These are phyloP conservation scores for Lochmaea crataegi DNA, from an alignment of 2,888 invertebrate genomes.

Conservation along the genomic window DNA sequence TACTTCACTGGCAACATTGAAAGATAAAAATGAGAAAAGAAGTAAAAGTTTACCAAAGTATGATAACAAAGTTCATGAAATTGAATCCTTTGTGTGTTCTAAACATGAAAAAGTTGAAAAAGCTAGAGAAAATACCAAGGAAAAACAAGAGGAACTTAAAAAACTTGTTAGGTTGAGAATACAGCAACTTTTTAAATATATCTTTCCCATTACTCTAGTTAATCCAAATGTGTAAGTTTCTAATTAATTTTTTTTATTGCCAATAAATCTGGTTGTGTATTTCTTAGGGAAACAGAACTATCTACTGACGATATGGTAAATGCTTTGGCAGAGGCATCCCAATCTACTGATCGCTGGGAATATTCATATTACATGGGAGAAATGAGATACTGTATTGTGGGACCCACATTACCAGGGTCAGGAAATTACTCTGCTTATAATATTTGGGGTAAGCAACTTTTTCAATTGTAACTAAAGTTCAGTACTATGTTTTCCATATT, in stretches of 20 bases:
- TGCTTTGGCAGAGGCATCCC: conserved; percentile 75
- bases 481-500: conserved; percentile 21
- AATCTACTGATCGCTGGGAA: conserved; percentile 85
- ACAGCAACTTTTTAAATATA: conserved; percentile 73
- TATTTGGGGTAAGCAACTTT: conserved; percentile 74
- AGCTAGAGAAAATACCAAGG: conserved; percentile 66
- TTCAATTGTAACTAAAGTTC: neutral
- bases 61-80: conserved; percentile 72
- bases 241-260: neutral
- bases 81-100: conserved; percentile 69
- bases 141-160: conserved; percentile 70
- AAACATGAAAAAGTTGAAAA: conserved; percentile 68
- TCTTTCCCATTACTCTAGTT: conserved; percentile 75
- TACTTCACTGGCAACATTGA: conserved; percentile 59
- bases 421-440: conserved; percentile 85
- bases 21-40: conserved; percentile 62
- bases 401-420: conserved; percentile 85
- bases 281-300: conserved; percentile 44
- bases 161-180: conserved; percentile 70
- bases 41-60: conserved; percentile 71
- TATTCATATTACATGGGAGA: conserved; percentile 77
- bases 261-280: neutral
- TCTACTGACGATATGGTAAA: conserved; percentile 58
- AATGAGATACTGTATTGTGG: conserved; percentile 80
- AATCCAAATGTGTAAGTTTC: conserved; percentile 67